Evolutionary conservation across 64 coral and sea anemone genomes (phyloP).

Genomic region (Dendronephthya gigantea): DNA sequence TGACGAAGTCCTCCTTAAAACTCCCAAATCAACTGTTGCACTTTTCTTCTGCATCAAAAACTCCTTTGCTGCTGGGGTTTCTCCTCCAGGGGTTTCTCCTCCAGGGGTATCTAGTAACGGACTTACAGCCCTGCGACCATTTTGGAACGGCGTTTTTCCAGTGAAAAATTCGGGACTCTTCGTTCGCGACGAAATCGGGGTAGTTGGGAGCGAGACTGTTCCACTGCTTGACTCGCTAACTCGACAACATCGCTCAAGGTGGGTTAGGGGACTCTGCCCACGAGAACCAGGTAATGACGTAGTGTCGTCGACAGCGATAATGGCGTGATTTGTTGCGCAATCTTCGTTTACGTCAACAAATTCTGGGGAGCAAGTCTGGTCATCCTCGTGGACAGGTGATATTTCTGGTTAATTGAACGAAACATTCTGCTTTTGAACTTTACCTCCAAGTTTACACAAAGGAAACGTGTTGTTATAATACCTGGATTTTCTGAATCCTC

Average conservation of each 20-base stretch:
- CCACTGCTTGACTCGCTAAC: neutral
- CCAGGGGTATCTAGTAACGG: neutral
- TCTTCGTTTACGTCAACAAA: neutral
- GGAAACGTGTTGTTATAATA: neutral
- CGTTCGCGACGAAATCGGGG: neutral
- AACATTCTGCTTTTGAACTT: too few relatives aligned
- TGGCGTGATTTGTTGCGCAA: neutral
- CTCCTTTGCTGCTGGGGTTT: too few relatives aligned
- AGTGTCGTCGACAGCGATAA: neutral
- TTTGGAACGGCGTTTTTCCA: neutral
- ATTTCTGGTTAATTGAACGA: neutral
- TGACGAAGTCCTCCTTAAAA: neutral
- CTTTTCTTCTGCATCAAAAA: neutral
- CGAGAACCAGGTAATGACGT: neutral
- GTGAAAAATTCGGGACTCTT: neutral
- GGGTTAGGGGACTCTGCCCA: neutral
- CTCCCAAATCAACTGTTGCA: neutral
- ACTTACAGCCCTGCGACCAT: neutral
- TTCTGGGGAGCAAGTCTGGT: neutral
- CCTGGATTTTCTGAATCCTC: neutral
- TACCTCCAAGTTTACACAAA: too few relatives aligned
- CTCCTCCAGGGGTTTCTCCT: neutral
- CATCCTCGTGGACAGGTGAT: neutral
- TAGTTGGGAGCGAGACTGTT: neutral
- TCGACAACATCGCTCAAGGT: neutral